Evolutionary conservation across 2,888 invertebrate species (phyloP).

Genomic region (Eupithecia vulgata): DNA sequence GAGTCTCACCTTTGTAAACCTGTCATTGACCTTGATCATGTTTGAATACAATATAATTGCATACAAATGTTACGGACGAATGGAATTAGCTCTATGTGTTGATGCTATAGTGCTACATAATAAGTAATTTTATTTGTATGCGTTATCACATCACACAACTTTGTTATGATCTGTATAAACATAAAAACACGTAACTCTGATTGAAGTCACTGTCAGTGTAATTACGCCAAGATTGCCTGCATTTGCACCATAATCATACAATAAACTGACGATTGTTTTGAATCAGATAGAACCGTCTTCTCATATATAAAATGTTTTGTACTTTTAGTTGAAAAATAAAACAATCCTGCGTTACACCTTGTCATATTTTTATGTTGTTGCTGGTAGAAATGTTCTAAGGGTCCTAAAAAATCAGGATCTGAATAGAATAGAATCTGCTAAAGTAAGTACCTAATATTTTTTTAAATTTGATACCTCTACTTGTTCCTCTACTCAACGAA

Average conservation of each 20-base stretch:
- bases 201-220: constrained; percentile 2
- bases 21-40: constrained; percentile 47
- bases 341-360: background rate
- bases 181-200: constrained; percentile 2
- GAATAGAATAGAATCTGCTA: no score
- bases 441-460: background rate
- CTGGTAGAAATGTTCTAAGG: no score
- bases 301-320: background rate
- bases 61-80: constrained; percentile 22
- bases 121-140: background rate
- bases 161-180: background rate
- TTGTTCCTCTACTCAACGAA: background rate
- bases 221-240: background rate
- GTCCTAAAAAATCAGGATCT: no score
- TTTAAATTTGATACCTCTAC: background rate
- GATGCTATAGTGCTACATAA: constrained; percentile 15
- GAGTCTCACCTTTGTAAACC: constrained; percentile 43
- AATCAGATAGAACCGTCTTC: background rate
- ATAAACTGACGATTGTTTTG: background rate
- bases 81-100: constrained; percentile 36
- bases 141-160: background rate
- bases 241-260: background rate
- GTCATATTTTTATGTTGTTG: no score
- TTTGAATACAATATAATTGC: constrained; percentile 42
- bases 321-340: background rate